Conservation (phyloP, 92 coral and sea anemone species). For the Epizoanthus rinbou region DNA sequence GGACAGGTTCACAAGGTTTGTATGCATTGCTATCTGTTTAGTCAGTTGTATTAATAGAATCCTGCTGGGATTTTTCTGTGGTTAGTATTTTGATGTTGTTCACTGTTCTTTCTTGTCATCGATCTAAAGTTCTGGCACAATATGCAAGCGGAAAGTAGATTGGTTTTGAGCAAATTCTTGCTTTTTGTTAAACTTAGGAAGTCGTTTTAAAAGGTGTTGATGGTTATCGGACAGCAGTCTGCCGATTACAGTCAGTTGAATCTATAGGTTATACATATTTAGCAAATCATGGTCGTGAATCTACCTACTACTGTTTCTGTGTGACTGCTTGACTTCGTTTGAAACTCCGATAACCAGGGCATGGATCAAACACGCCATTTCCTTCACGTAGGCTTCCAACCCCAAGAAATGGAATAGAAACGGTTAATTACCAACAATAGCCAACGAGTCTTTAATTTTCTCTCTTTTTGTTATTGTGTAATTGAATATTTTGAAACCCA, state of each 20-base stretch:
- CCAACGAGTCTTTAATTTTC: background rate
- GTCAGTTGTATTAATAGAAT: background rate
- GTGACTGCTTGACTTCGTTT: background rate
- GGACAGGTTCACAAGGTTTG: constrained; percentile 99
- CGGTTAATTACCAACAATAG: background rate
- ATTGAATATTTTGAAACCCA: background rate
- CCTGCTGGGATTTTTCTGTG: constrained; percentile 33
- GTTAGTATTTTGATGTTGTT: constrained; percentile 7
- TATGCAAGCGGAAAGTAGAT: too few species aligned
- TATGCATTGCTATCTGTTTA: constrained; percentile 4
- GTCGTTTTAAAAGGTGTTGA: background rate
- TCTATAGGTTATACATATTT: background rate
- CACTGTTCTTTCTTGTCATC: constrained; percentile 11
- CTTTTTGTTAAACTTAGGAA: background rate
- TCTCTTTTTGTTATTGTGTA: constrained; percentile 3
- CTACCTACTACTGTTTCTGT: background rate
- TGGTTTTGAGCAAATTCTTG: too few species aligned
- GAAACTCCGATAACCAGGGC: background rate
- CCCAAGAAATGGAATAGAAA: background rate
- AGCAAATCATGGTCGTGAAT: background rate
- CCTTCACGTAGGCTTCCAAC: too few species aligned
- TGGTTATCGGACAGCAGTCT: too few species aligned
- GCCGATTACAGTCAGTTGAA: too few species aligned
- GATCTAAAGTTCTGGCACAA: background rate
- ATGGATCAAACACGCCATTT: background rate